Evolutionary conservation across 1,140 invertebrate genomes (phyloP).

Genomic region (Aphaenogaster ashmeadi): DNA sequence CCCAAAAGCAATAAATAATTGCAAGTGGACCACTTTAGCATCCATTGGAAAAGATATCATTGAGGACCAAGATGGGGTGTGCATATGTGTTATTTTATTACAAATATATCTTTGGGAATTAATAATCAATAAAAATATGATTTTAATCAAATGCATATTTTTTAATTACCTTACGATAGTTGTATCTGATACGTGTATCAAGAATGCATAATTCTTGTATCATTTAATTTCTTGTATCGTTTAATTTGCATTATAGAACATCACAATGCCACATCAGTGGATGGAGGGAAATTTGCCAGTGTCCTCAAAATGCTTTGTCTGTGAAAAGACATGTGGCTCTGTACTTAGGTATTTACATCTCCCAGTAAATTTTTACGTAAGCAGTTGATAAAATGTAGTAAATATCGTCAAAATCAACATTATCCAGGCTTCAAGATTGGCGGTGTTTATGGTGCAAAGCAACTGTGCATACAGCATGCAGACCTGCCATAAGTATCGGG

Average conservation of each 20-base stretch:
- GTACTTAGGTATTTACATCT: slow-evolving; percentile 91
- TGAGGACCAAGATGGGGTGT: slow-evolving; percentile 96
- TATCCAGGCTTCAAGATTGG: slow-evolving; percentile 96
- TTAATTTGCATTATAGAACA: slow-evolving; percentile 89
- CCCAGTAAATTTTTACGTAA: background rate
- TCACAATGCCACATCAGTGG: slow-evolving; percentile 99
- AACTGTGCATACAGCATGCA: slow-evolving; percentile 96
- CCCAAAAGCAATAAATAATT: slow-evolving; percentile 96
- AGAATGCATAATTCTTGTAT: slow-evolving; percentile 17
- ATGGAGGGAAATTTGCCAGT: slow-evolving; percentile 98
- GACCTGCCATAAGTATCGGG: slow-evolving; percentile 90
- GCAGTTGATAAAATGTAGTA: slow-evolving; percentile 19
- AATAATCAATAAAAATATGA: slow-evolving; percentile 5
- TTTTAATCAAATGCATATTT: background rate
- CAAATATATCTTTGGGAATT: slow-evolving; percentile 24
- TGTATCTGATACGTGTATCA: background rate
- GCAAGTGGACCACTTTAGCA: slow-evolving; percentile 98
- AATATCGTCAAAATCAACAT: slow-evolving; percentile 25
- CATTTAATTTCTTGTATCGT: background rate
- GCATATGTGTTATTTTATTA: slow-evolving; percentile 74
- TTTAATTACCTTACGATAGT: background rate
- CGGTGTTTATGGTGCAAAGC: slow-evolving; percentile 97
- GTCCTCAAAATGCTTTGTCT: slow-evolving; percentile 96
- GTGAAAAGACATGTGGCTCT: slow-evolving; percentile 98
- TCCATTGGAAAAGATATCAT: slow-evolving; percentile 97